These are phyloP conservation scores for Ceyx erithaca DNA, from an alignment of 2,797 vertebrate genomes.

Conservation along the genomic window DNA sequence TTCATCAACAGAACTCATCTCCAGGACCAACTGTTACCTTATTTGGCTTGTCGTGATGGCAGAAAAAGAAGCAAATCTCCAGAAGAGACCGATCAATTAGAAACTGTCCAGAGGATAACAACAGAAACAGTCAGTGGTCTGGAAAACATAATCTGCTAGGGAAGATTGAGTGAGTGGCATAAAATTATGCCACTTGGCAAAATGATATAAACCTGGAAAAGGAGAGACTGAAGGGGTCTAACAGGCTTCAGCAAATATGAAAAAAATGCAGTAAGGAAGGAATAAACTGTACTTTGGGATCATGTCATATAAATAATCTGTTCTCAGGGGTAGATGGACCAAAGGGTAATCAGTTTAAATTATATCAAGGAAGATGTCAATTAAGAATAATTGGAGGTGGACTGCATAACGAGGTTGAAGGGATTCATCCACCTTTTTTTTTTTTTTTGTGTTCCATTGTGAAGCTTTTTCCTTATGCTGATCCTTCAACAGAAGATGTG, in stretches of 20 bases:
- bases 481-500: background rate
- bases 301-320: background rate
- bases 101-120: slow-evolving; percentile 1
- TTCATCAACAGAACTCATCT: background rate
- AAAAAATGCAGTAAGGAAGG: background rate
- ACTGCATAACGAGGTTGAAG: background rate
- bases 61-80: background rate
- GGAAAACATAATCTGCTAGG: background rate
- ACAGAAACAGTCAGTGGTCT: background rate
- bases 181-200: background rate
- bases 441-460: background rate
- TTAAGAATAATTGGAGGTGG: slow-evolving; percentile 8
- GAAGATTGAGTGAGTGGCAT: background rate
- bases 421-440: background rate
- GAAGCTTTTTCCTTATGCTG: background rate
- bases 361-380: background rate
- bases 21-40: background rate
- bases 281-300: background rate
- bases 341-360: slow-evolving; percentile 13
- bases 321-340: background rate
- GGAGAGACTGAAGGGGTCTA: background rate
- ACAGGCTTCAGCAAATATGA: background rate
- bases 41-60: background rate
- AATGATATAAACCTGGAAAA: background rate
- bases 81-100: background rate